phyloP scores from a whole-genome alignment of 2,888 invertebrate species.

The Hymenopus coronatus region DNA sequence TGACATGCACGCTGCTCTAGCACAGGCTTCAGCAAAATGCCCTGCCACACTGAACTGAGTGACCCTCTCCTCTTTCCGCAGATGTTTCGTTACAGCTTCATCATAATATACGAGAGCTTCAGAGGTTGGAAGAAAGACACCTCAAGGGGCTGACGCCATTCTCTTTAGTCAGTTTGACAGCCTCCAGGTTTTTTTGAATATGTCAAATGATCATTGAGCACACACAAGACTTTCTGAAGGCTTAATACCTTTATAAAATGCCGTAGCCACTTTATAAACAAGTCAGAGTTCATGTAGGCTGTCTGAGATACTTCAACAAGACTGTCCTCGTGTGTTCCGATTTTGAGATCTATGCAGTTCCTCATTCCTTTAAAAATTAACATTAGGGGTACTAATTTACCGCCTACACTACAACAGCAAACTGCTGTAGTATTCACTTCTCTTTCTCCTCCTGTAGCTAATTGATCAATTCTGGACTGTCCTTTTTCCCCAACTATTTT shows the following conservation, averaged over 20 bases:
- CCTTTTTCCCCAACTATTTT: background rate
- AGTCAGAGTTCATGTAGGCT: slow-evolving; percentile 14
- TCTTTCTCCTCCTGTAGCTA: background rate
- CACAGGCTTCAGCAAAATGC: slow-evolving; percentile 16
- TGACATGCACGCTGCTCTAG: slow-evolving; percentile 4
- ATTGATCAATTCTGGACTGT: background rate
- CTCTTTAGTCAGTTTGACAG: slow-evolving; percentile 34
- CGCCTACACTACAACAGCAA: background rate
- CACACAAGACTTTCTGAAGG: slow-evolving; percentile 36
- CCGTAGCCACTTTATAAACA: slow-evolving; percentile 47
- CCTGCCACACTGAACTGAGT: background rate
- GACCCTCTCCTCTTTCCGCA: background rate
- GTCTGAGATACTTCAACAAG: slow-evolving; percentile 9
- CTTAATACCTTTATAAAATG: slow-evolving; percentile 42
- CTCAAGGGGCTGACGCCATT: slow-evolving; percentile 34
- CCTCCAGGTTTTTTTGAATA: slow-evolving; percentile 33
- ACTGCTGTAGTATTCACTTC: background rate
- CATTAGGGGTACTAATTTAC: background rate
- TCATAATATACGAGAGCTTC: slow-evolving; percentile 1
- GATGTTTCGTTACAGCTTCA: background rate
- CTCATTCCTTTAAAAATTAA: background rate
- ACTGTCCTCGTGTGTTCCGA: background rate
- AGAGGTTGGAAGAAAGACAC: slow-evolving; percentile 8
- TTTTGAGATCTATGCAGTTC: background rate
- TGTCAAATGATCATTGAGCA: slow-evolving; percentile 38